phyloP scores from a whole-genome alignment of 2,113 vertebrate species.

The Puffinus mauretanicus region DNA sequence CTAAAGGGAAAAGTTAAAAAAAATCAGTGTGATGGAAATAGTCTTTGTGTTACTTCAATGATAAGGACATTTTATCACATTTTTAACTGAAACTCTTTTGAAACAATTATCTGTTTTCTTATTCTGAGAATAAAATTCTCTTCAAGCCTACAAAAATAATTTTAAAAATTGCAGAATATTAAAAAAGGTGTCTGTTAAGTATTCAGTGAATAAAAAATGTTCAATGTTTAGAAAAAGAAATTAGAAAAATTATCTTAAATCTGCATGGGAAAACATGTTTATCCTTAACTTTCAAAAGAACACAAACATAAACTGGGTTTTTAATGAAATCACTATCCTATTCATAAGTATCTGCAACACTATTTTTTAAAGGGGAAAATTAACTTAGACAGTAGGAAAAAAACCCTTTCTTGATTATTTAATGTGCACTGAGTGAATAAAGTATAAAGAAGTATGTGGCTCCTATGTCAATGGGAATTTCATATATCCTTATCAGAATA shows the following conservation, averaged over 20 bases:
- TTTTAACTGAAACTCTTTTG: background rate
- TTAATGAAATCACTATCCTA: background rate
- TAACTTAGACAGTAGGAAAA: background rate
- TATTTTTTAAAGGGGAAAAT: background rate
- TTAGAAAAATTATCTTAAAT: background rate
- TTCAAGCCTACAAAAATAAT: background rate
- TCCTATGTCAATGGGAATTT: background rate
- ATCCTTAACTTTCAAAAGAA: background rate
- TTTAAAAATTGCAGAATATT: background rate
- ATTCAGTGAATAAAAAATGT: background rate
- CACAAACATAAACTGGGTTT: background rate
- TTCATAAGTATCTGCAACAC: background rate
- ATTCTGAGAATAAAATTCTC: background rate
- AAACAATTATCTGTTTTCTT: background rate
- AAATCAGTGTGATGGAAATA: background rate
- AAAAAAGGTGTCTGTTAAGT: background rate
- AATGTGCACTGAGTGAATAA: background rate
- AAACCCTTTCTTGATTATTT: background rate
- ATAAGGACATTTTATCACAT: background rate
- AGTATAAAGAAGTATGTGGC: background rate
- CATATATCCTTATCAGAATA: conserved; percentile 21
- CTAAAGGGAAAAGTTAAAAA: background rate
- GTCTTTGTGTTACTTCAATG: background rate
- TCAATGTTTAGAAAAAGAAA: background rate
- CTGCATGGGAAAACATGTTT: background rate